These are phyloP conservation scores for Hypsibius dujardini DNA, from an alignment of 1,140 invertebrate species.

Conservation along the genomic window DNA sequence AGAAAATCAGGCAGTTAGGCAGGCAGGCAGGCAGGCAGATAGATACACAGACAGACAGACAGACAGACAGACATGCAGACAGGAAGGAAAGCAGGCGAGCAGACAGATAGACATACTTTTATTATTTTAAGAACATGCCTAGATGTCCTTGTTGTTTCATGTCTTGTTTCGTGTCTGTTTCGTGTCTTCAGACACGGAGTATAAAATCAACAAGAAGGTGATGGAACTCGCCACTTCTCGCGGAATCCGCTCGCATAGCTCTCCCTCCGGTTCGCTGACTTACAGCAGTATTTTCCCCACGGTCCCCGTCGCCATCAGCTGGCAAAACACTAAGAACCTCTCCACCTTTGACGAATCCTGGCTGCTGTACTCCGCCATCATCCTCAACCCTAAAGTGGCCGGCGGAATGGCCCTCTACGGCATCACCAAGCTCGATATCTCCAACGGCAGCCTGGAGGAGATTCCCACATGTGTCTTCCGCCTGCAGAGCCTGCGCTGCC, in stretches of 20 bases:
- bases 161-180: neutral
- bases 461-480: conserved; percentile 66
- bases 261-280: conserved; percentile 23
- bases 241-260: conserved; percentile 18
- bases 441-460: conserved; percentile 61
- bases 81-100: no score
- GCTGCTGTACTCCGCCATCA: conserved; percentile 59
- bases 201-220: conserved; percentile 59
- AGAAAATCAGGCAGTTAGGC: no score
- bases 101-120: no score
- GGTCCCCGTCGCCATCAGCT: conserved; percentile 74
- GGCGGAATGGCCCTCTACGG: conserved; percentile 55
- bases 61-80: no score
- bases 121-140: no score
- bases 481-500: conserved; percentile 52
- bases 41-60: no score
- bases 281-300: conserved; percentile 55
- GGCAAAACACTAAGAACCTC: conserved; percentile 64
- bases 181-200: conserved; percentile 33
- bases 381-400: conserved; percentile 59
- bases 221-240: conserved; percentile 44
- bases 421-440: conserved; percentile 81
- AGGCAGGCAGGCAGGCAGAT: no score
- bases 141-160: no score
- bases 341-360: conserved; percentile 48